These are phyloP conservation scores for Muscicapa adusta DNA, from an alignment of 2,113 vertebrate genomes.

Conservation along the genomic window DNA sequence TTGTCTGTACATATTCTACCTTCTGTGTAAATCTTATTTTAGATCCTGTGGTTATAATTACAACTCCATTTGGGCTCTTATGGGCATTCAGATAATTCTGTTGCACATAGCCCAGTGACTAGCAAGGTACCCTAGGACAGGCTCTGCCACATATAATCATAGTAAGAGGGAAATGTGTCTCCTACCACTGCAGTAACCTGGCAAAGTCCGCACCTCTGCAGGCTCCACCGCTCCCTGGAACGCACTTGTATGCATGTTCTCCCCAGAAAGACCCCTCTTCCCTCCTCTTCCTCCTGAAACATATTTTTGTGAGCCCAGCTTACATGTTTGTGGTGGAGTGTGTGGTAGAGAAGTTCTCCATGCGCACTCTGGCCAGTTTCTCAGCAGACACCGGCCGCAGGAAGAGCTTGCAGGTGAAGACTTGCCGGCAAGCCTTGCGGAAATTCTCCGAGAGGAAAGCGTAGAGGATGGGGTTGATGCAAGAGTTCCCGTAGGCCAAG, in stretches of 20 bases:
- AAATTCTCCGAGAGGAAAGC: slow-evolving; percentile 85
- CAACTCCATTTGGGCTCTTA: not conserved
- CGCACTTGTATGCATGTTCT: not conserved
- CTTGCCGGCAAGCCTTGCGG: slow-evolving; percentile 75
- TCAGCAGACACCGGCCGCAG: not conserved
- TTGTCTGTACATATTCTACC: not conserved
- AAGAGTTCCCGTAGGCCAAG: slow-evolving; percentile 82
- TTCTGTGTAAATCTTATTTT: not conserved
- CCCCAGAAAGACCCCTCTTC: not conserved
- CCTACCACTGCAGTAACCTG: not conserved
- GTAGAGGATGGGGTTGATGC: slow-evolving; percentile 83
- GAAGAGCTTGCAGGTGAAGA: slow-evolving; percentile 62
- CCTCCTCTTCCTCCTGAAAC: not conserved
- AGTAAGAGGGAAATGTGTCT: not conserved
- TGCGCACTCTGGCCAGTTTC: slow-evolving; percentile 67
- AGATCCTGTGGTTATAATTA: not conserved
- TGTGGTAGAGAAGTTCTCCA: slow-evolving; percentile 79
- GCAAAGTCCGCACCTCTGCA: not conserved
- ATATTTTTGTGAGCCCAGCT: not conserved
- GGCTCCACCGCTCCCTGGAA: rapidly evolving
- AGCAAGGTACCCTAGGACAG: not conserved
- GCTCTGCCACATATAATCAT: not conserved
- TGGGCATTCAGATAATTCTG: not conserved
- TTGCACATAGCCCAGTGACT: not conserved
- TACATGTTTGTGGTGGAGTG: slow-evolving; percentile 71